Evolutionary conservation across 2,888 invertebrate genomes (phyloP), one percentile per base, ranked within the genome.

Genomic region (Drosophila setosimentum): DNA sequence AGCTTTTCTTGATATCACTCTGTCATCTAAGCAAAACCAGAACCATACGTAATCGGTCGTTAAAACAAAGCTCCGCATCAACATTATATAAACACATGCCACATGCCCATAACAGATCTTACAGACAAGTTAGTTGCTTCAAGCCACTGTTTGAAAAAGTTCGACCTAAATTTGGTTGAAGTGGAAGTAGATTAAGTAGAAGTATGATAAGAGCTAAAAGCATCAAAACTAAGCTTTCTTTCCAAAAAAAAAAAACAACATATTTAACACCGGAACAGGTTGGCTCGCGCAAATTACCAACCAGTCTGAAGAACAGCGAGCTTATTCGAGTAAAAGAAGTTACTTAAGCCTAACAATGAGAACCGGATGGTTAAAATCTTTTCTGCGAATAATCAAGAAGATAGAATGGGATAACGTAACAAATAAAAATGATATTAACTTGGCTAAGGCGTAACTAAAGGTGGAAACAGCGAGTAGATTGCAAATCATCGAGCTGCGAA

Each of bases 31-130:
- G 24, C 48, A 30, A 55, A 60, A 50, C 62, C 27, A 37, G 32
- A 63, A 63, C 35, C 42, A 49, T 37, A 54, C 50, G 13, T 49
- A 55, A 62, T 30, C 16, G 35, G 29, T 13, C 27, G 13, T 42
- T 32, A 45, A 35, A 29, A 2, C 16, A 24, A 24, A 70, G 35
- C 40, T 30, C 16, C 27, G 29, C 48, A 35, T 35, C 35, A 62
- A 10, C 29, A 50, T 21, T 7, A 42, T 62, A 62, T 69, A 70
- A 37, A 63, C n/a, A n/a, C n/a, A n/a, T 37, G 45, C 11, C 37
- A 35, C 18, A 24, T 8, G 13, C 35, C 54, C 2, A 51, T 29
- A 35, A 11, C 1, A 30, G n/a, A 13, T 21, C 30, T 21, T 10
- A 10, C 1, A 51, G 32, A 27, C 18, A 37, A 60, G 42, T 45